Conservation (phyloP, 2,797 vertebrate species). For the Channallabes apus region DNA sequence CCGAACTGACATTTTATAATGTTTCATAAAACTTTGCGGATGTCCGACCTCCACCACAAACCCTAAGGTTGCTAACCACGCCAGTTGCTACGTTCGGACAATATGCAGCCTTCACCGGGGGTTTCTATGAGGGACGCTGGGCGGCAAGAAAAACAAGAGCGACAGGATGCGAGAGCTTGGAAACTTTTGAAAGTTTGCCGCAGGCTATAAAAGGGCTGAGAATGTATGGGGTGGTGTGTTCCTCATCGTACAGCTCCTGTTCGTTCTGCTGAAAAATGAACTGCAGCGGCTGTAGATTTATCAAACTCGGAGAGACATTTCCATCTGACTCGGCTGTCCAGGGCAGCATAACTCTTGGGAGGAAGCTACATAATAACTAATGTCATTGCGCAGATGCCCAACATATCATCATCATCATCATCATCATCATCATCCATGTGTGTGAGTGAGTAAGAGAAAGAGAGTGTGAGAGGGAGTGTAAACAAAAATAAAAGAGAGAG, state of each 20-base stretch:
- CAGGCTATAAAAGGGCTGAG: conserved; percentile 13
- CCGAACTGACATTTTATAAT: background rate
- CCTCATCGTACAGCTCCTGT: background rate
- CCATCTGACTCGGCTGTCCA: conserved; percentile 16
- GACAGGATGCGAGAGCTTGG: background rate
- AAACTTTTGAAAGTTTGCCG: background rate
- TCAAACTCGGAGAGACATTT: conserved; percentile 15
- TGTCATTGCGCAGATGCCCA: background rate
- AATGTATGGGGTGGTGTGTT: background rate
- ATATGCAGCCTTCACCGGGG: background rate
- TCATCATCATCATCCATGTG: background rate
- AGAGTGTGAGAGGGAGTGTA: background rate
- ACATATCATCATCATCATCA: background rate
- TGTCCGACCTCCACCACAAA: background rate
- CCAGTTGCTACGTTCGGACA: background rate
- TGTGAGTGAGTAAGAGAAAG: background rate
- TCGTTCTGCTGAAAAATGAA: background rate
- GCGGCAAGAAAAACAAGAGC: background rate
- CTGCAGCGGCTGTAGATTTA: background rate
- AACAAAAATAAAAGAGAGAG: background rate
- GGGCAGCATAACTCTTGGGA: conserved; percentile 10
- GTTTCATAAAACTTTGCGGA: background rate
- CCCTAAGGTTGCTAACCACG: background rate
- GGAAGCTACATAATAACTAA: conserved; percentile 37
- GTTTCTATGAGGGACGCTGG: background rate